phyloP scores from a whole-genome alignment of 2,797 vertebrate species.

The Sciurus vulgaris region DNA sequence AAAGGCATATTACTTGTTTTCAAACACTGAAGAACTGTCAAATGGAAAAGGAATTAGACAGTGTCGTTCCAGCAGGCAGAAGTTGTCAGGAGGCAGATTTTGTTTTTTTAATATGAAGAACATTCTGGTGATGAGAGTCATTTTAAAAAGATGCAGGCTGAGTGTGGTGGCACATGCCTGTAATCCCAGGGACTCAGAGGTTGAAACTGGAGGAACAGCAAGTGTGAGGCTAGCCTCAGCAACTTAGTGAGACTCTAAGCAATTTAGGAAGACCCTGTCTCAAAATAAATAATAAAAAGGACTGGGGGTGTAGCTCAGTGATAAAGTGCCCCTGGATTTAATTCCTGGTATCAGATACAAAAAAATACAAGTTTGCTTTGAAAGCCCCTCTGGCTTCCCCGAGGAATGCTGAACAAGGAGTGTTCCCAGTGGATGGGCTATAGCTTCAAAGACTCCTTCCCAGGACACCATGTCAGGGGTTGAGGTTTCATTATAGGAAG shows the following conservation, averaged over 20 bases:
- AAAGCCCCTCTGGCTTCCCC: neutral
- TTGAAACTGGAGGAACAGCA: too few relatives aligned
- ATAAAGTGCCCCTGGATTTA: neutral
- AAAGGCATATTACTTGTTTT: conserved; percentile 65
- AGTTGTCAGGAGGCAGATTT: neutral
- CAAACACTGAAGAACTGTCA: conserved; percentile 68
- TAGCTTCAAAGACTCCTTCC: neutral
- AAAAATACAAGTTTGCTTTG: neutral
- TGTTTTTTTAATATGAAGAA: neutral
- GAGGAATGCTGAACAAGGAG: neutral
- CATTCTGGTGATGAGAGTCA: conserved; percentile 34
- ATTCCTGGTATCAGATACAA: neutral
- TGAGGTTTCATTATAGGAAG: neutral
- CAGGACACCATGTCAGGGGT: accelerated
- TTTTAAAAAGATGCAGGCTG: neutral
- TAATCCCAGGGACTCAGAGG: too few relatives aligned
- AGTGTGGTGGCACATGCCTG: too few relatives aligned
- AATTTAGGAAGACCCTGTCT: neutral
- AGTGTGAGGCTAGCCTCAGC: too few relatives aligned
- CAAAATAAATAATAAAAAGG: neutral
- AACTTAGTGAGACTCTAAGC: too few relatives aligned
- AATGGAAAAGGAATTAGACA: neutral
- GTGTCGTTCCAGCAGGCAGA: neutral
- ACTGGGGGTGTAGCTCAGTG: neutral
- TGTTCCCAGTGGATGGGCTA: neutral